Base-by-base conservation (phyloP, 2,113 vertebrate genomes). In the Monopterus albus region DNA sequence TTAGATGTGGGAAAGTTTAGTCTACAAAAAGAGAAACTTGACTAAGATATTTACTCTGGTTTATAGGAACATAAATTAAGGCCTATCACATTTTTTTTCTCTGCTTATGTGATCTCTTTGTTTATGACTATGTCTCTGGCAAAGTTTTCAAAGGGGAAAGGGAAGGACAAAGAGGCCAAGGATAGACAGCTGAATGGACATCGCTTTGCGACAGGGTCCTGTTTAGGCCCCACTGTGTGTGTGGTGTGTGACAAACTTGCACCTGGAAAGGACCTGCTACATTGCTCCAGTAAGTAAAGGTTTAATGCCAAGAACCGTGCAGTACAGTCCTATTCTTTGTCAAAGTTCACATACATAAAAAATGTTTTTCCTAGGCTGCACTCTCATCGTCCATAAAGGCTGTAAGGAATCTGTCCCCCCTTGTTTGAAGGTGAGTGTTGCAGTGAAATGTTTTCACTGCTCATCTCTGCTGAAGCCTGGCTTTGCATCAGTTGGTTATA, bases 121-220 rank as follows among this genome's bases (percentile, higher is more conserved):
- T 72, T 83, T 42, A 82, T 31, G 9, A 15, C n/a, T 28, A 72
- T 89, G 53, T 81, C 79, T 78, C 74, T 87, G 46, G 23, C 79
- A 31, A 87, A 76, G 82, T 80, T 82, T 84, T 90, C 71, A 40
- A 95, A 99, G 97, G 91, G 90, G 21, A 98, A 98, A 87, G 95
- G 57, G 77, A 99, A 96, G 88, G 96, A 98, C 66, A 83, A 84
- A 59, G 97, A 96, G 87, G 92, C 94, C 17, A 98, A 96, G 87
- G 96, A 96, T 45, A 95, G 94, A 81, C 75, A 87, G 63, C 91
- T 38, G 46, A 96, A 90, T 59, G 90, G 92, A 70, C 96, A 98
- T 76, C 95, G 85, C 21, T 98, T 98, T 87, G 86, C 89, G 47
- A 84, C 90, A 0, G 96, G 94, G 14, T 88, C 92, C 1, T 92